These are phyloP conservation scores for Knipowitschia caucasica DNA, from an alignment of 2,797 vertebrate species.

Conservation along the genomic window DNA sequence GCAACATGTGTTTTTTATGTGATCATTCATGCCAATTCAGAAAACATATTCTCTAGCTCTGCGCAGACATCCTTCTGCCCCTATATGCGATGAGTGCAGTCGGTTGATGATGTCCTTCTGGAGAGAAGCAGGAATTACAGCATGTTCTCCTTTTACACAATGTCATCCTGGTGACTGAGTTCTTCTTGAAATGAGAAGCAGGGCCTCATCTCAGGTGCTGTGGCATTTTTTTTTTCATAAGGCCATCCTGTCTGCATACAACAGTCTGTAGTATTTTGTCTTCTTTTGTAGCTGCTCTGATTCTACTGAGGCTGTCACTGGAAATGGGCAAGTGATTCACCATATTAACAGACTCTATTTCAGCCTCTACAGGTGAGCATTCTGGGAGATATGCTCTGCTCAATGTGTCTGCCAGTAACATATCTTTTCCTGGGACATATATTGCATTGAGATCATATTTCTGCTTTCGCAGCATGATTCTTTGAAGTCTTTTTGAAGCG, in stretches of 20 bases:
- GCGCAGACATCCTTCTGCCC: too few species aligned
- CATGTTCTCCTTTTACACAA: neutral
- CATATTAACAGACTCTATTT: neutral
- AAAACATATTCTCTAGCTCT: too few species aligned
- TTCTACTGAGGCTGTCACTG: neutral
- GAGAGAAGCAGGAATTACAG: neutral
- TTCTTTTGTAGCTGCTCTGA: neutral
- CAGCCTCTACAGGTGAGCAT: conserved; percentile 1
- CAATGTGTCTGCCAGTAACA: neutral
- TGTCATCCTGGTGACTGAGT: neutral
- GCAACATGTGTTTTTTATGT: too few species aligned
- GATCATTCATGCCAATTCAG: too few species aligned
- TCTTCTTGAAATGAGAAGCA: neutral
- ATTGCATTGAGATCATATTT: neutral
- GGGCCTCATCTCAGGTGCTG: neutral
- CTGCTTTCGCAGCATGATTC: conserved; percentile 2
- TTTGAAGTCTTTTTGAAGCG: conserved; percentile 25
- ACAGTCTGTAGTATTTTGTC: neutral
- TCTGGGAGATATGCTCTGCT: conserved; percentile 3
- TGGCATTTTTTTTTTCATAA: neutral
- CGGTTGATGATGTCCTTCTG: neutral
- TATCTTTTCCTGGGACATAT: neutral
- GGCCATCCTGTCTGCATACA: neutral
- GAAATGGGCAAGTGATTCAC: neutral
- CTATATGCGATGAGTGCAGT: too few species aligned